Evolutionary conservation across 2,888 invertebrate species (phyloP).

Genomic region (Selenia dentaria): DNA sequence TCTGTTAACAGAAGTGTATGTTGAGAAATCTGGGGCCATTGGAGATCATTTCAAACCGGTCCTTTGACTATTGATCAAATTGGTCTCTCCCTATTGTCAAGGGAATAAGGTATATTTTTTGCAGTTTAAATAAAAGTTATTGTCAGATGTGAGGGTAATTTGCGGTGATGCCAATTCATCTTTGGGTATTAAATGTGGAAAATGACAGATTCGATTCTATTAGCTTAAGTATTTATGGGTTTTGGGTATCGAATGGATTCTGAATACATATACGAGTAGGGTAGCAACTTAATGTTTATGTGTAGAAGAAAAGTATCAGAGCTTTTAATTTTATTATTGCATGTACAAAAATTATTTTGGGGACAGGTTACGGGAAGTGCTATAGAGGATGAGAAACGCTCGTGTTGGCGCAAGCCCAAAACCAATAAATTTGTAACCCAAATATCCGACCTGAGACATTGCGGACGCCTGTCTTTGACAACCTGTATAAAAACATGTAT

Average conservation of each 20-base stretch:
- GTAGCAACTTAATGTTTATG: not conserved
- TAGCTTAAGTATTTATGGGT: conserved; percentile 38
- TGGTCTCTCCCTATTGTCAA: conserved; percentile 12
- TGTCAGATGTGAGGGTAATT: conserved; percentile 61
- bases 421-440: no score
- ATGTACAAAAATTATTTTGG: no score
- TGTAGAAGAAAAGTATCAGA: no score
- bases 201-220: conserved; percentile 63
- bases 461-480: no score
- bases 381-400: no score
- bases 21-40: not conserved
- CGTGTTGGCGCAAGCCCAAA: no score
- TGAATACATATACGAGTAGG: not conserved
- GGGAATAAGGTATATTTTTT: conserved; percentile 30
- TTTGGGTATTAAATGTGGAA: conserved; percentile 57
- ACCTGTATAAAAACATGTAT: no score
- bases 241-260: conserved; percentile 28
- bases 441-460: no score
- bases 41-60: conserved; percentile 32
- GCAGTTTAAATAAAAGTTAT: conserved; percentile 35
- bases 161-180: conserved; percentile 72
- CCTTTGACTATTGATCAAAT: not conserved
- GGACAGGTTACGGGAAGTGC: no score
- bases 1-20: no score
- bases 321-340: no score